Base-by-base conservation (phyloP, 1,140 invertebrate species). In the Anastatus disparis region DNA sequence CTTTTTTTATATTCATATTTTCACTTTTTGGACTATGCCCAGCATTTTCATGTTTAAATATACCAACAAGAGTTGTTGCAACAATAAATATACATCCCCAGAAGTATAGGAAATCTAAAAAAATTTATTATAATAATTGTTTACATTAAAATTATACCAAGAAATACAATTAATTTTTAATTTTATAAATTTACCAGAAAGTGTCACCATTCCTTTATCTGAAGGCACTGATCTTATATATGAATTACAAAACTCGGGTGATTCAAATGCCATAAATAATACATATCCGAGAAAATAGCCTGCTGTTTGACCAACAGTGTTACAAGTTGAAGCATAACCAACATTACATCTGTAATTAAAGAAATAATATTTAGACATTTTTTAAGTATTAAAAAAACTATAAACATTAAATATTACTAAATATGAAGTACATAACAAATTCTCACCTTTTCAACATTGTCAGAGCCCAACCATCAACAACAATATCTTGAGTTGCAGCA, bases 391-490 rank as follows among this genome's bases (percentile, higher is more conserved):
- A 27, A 13, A 46, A 59, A 55, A 13, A 35, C 4, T 38, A 64
- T 64, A 64, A 52, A 46, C 59, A 38, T n/a, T 44, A 44, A 31
- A 55, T 31, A 40, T 61, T 40, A 44, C 64, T 24, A 6, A 40
- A 40, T 66, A 1, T 44, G 4, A 26, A 55, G 52, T 22, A 42
- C 13, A 58, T 26, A 38, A 44, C 9, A 44, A 15, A 2, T 13
- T 24, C 42, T 2, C 79, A 85, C 91, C 94, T 93, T 82, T 97
- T 95, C 3, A 99, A 86, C 95, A 99, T 99, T 3, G 98, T 99
- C 1, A 99, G 86, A 2, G 98, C 98, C 98, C 98, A 99, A 3
- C 98, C 98, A 90, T 99, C 98, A 1, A 99, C 97, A 63, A 97
- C 97, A 81, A 99, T 99, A 85, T 99, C 98, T 87, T 99, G 98